Percentiles rank a stretch among this genome's conserved stretches.
phyloP scores from a whole-genome alignment of 2,888 invertebrate genomes.

The Drosophila tanythrix region DNA sequence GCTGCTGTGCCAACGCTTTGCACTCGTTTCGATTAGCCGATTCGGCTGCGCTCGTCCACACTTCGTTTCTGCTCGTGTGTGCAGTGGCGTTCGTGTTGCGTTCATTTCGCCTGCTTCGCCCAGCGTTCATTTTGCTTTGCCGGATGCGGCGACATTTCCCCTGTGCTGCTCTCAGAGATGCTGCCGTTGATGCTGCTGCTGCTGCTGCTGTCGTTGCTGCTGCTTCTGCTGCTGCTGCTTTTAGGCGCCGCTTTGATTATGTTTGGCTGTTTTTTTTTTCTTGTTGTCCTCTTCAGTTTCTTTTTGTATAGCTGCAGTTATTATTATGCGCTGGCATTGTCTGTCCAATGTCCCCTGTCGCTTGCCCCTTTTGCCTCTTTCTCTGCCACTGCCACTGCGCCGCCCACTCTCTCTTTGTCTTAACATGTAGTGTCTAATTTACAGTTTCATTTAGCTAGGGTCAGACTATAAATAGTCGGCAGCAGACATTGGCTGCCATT shows the following conservation, averaged over 20 bases:
- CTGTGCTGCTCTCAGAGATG: conserved; percentile 35
- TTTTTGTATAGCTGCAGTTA: conserved; percentile 67
- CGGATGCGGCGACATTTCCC: conserved; percentile 53
- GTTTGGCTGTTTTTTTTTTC: conserved; percentile 31
- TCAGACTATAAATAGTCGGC: conserved; percentile 81
- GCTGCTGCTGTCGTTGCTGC: conserved; percentile 3
- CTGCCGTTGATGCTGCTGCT: background rate
- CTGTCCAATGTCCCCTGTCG: conserved; percentile 18
- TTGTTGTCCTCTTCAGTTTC: conserved; percentile 31
- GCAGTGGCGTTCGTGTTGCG: conserved; percentile 21
- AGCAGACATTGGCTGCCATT: conserved; percentile 77
- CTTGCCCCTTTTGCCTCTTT: background rate
- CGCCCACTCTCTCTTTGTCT: conserved; percentile 11
- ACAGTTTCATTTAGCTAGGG: conserved; percentile 79
- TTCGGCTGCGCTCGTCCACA: conserved; percentile 37
- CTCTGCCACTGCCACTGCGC: background rate
- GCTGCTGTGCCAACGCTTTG: conserved; percentile 20
- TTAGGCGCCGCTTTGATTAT: conserved; percentile 65
- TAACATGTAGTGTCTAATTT: conserved; percentile 65
- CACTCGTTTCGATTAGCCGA: conserved; percentile 44
- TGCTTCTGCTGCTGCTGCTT: conserved; percentile 40
- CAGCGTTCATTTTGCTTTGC: conserved; percentile 45
- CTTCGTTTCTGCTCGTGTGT: conserved; percentile 35
- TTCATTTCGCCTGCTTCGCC: conserved; percentile 33
- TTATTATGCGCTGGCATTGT: conserved; percentile 76